Percentiles rank a stretch among this genome's conserved stretches.
phyloP scores from a whole-genome alignment of 1,140 invertebrate genomes.

The Lerema accius region DNA sequence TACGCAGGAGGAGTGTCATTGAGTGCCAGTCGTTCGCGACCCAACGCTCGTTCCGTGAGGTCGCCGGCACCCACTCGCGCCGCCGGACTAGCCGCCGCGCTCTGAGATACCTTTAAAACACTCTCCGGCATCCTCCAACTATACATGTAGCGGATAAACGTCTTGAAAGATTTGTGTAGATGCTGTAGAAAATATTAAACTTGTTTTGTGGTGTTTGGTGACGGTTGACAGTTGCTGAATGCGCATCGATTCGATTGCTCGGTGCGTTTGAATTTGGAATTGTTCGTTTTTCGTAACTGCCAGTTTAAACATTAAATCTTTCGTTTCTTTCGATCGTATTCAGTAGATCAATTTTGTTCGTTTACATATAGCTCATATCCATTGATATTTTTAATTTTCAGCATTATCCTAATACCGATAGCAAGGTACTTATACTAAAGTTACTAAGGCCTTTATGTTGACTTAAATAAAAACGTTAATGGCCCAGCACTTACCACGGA shows the following conservation, averaged over 20 bases:
- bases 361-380: too few species aligned
- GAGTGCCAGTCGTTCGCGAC: conserved; percentile 52
- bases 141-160: background rate
- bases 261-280: too few species aligned
- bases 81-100: conserved; percentile 50
- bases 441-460: too few species aligned
- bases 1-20: conserved; percentile 59
- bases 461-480: too few species aligned
- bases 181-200: background rate
- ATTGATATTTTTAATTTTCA: too few species aligned
- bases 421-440: too few species aligned
- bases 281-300: conserved; percentile 25
- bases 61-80: conserved; percentile 63
- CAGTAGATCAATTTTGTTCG: too few species aligned
- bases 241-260: background rate
- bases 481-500: too few species aligned
- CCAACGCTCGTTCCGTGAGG: conserved; percentile 62
- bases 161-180: background rate
- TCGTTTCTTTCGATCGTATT: too few species aligned
- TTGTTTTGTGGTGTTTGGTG: background rate
- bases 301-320: too few species aligned
- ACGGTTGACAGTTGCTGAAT: background rate
- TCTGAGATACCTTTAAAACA: conserved; percentile 52
- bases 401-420: too few species aligned
- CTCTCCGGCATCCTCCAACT: conserved; percentile 50